Percentiles rank a stretch among this genome's conserved stretches.
Conservation (phyloP, 2,113 vertebrate species). For the Nerophis ophidion region DNA sequence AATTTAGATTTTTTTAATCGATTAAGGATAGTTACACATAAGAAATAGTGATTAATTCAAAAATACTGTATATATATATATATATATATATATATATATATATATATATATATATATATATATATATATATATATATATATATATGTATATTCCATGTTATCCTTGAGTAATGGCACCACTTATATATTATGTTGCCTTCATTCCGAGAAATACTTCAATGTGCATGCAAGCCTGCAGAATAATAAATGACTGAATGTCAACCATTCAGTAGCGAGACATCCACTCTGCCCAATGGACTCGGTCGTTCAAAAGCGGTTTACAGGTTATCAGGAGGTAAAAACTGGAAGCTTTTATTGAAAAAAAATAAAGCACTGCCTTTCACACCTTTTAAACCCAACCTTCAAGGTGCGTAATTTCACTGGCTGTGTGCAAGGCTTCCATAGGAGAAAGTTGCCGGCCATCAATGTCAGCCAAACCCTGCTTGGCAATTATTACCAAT, state of each 20-base stretch:
- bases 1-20: too few species aligned
- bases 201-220: not conserved
- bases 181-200: too few species aligned
- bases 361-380: not conserved
- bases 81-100: too few species aligned
- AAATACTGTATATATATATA: too few species aligned
- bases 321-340: not conserved
- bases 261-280: not conserved
- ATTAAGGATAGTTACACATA: too few species aligned
- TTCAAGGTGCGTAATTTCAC: not conserved
- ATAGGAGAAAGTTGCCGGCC: not conserved
- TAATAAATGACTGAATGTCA: not conserved
- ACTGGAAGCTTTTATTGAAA: not conserved
- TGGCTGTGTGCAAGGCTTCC: not conserved
- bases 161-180: too few species aligned
- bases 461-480: conserved; percentile 22
- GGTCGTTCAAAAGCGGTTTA: not conserved
- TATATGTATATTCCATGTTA: too few species aligned
- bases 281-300: not conserved
- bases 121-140: too few species aligned
- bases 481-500: conserved; percentile 29
- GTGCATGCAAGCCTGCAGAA: not conserved
- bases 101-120: too few species aligned
- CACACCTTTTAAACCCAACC: not conserved
- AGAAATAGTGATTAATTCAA: too few species aligned